A percentile compares a stretch with the other conserved stretches of the same genome.
phyloP scores from a whole-genome alignment of 2,113 vertebrate genomes.

The Talpa occidentalis region DNA sequence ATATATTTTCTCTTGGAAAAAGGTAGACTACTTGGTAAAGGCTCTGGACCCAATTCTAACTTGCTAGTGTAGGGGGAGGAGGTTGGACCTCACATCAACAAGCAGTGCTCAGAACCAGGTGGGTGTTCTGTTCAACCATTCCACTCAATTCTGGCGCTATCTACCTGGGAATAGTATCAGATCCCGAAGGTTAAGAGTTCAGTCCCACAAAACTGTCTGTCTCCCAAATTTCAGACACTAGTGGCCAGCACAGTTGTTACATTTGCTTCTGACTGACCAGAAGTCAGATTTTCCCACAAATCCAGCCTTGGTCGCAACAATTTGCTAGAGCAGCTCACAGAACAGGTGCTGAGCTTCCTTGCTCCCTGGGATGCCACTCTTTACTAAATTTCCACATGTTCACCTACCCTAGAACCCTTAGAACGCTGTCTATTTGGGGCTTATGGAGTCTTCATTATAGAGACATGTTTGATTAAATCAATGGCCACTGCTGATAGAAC shows the following conservation, averaged over 20 bases:
- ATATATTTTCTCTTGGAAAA: slow-evolving; percentile 5
- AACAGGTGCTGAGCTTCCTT: background rate
- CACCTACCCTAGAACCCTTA: background rate
- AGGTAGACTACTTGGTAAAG: background rate
- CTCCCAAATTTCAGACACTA: background rate
- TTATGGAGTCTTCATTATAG: background rate
- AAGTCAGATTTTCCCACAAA: background rate
- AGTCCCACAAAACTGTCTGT: background rate
- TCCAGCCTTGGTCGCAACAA: background rate
- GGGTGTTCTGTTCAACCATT: background rate
- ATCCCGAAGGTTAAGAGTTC: background rate
- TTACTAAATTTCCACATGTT: background rate
- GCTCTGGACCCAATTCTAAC: background rate
- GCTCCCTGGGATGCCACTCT: background rate
- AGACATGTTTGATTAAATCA: background rate
- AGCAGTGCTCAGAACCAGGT: background rate
- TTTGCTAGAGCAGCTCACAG: background rate
- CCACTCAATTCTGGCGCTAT: background rate
- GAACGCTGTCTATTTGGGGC: background rate
- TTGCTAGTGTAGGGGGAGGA: too few species aligned
- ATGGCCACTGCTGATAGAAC: background rate
- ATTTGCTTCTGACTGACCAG: background rate
- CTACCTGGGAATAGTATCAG: background rate
- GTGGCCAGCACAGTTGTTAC: background rate
- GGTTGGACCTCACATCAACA: background rate